Conservation (phyloP, 1,140 invertebrate genomes). For the Zaprionus tsacasi region DNA sequence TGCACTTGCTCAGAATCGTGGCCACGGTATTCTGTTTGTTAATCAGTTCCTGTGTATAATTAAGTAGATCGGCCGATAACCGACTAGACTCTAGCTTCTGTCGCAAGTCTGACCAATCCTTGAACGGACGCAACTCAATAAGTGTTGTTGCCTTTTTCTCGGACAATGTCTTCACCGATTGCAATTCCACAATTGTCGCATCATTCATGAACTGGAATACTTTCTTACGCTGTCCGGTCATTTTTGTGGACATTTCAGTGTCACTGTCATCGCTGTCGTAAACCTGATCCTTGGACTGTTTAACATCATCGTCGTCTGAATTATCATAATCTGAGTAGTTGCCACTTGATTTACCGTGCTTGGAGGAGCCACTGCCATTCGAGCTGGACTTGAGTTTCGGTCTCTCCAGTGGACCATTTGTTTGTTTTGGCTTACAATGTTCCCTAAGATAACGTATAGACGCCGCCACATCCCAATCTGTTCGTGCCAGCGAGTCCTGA, state of each 20-base stretch:
- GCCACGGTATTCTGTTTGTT: conserved; percentile 89
- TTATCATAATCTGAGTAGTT: conserved; percentile 72
- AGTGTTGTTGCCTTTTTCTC: conserved; percentile 90
- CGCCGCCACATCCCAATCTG: conserved; percentile 75
- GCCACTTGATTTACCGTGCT: conserved; percentile 30
- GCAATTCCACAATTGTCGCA: conserved; percentile 87
- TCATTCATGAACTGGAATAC: conserved; percentile 91
- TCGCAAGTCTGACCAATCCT: conserved; percentile 89
- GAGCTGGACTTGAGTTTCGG: conserved; percentile 52
- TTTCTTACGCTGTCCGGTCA: conserved; percentile 88
- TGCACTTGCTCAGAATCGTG: conserved; percentile 90
- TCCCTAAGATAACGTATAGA: conserved; percentile 68
- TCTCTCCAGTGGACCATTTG: conserved; percentile 42
- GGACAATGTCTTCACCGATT: conserved; percentile 88
- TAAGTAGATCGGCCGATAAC: conserved; percentile 89
- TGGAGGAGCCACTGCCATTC: conserved; percentile 59
- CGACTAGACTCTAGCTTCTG: conserved; percentile 89
- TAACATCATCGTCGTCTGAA: conserved; percentile 69
- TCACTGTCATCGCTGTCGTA: conserved; percentile 89
- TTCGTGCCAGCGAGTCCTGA: conserved; percentile 73
- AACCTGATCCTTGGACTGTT: conserved; percentile 73
- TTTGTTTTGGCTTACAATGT: conserved; percentile 61
- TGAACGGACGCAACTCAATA: conserved; percentile 88
- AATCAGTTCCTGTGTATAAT: conserved; percentile 89
- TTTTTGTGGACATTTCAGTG: conserved; percentile 88